Evolutionary conservation across 64 coral and sea anemone species (phyloP), one percentile per base, ranked within the genome.

Genomic region (Trachythela sp.): DNA sequence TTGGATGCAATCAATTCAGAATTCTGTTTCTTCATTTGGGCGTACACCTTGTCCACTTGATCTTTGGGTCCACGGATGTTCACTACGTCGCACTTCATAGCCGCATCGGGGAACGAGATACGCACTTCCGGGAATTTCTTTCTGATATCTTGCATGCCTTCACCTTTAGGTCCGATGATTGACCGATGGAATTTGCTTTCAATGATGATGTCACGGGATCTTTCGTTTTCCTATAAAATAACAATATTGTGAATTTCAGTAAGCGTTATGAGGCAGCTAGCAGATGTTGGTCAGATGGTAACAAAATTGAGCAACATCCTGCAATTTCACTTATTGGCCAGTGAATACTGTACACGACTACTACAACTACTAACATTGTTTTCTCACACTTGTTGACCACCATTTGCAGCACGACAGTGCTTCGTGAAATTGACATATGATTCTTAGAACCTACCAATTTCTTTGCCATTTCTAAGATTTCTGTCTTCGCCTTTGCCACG

Each of bases 1-100:
- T 99, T 99, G 11, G 93, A 88, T 70, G 93, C 96, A 85, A 94
- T 93, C 95, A 97, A 80, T 85, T 97, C 95, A 60, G 95, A 83
- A 91, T 92, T 97, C 45, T 94, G 88, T 87, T 94, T 99, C 91
- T 94, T 99, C 39, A 99, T 84, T 41, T 89, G 89, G 15, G 96
- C 94, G 90, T 91, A 94, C 6, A 94, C 96, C 85, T 91, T 93
- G 45, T 99, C 96, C 2, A 99, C 96, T 85, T 94, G 93, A 60
- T 85, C 92, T 37, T 91, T 85, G 8, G 96, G 96, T 87, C 96
- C 96, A 37, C 96, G 91, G 17, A 99, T 89, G 32, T 89, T 94
- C 27, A 99, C 96, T 6, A 94, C 56, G 22, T 99, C 96, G 89
- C 89, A 94, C 41, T 94, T 99, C 56, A 48, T 87, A 36, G 88